Percentiles rank a stretch among this genome's conserved stretches.
phyloP scores from a whole-genome alignment of 2,888 invertebrate genomes.

The Hirtodrosophila histrioides region DNA sequence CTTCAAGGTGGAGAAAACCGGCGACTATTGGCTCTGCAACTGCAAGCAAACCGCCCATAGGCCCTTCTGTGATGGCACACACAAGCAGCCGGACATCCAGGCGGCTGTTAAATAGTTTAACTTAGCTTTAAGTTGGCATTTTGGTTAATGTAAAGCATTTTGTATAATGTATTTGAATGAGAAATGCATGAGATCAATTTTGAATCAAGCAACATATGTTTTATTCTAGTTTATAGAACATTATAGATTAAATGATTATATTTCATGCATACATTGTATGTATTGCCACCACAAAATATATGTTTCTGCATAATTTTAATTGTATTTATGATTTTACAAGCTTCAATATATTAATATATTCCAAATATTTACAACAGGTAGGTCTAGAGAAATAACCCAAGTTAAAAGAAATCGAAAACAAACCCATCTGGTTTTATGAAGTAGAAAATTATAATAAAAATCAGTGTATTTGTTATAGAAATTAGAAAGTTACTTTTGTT shows the following conservation, averaged over 20 bases:
- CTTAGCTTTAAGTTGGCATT: slow-evolving; percentile 2
- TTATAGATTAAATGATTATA: slow-evolving; percentile 34
- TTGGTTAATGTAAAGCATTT: slow-evolving; percentile 41
- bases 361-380: slow-evolving; percentile 65
- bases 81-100: slow-evolving; percentile 90
- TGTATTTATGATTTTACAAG: slow-evolving; percentile 33
- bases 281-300: slow-evolving; percentile 13
- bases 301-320: slow-evolving; percentile 23
- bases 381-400: slow-evolving; percentile 8
- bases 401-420: no score
- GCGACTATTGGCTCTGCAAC: slow-evolving; percentile 98
- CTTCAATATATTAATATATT: slow-evolving; percentile 34
- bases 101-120: slow-evolving; percentile 84
- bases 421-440: not conserved
- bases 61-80: slow-evolving; percentile 99
- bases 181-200: slow-evolving; percentile 46
- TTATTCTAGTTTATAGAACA: slow-evolving; percentile 65
- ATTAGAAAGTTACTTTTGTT: slow-evolving; percentile 65
- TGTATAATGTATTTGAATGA: slow-evolving; percentile 34
- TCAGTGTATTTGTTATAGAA: slow-evolving; percentile 36
- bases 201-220: slow-evolving; percentile 70
- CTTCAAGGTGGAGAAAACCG: slow-evolving; percentile 93
- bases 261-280: slow-evolving; percentile 41
- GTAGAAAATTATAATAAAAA: slow-evolving; percentile 17
- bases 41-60: slow-evolving; percentile 97